These are phyloP conservation scores for Patagioenas fasciata DNA, from an alignment of 2,113 vertebrate genomes.

Conservation along the genomic window DNA sequence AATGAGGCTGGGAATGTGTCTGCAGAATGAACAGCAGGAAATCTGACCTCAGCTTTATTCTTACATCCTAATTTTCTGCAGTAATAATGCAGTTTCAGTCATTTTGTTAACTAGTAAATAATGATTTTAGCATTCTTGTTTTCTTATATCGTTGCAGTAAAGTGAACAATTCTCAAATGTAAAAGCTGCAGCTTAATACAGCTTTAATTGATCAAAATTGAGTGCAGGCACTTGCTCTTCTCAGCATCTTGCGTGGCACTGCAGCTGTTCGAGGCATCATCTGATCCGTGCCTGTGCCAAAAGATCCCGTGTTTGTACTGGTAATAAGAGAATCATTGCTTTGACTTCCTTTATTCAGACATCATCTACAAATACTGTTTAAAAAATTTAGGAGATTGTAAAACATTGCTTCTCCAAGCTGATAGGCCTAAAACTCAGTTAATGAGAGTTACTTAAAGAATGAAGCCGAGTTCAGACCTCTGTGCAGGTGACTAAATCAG, in stretches of 20 bases:
- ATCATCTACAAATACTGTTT: slow-evolving; percentile 39
- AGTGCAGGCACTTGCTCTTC: slow-evolving; percentile 49
- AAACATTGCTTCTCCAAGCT: neutral
- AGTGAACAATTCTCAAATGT: slow-evolving; percentile 49
- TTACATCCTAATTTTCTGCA: slow-evolving; percentile 1
- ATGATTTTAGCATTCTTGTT: slow-evolving; percentile 29
- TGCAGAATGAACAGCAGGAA: neutral
- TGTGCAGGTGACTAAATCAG: neutral
- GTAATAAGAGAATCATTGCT: slow-evolving; percentile 60
- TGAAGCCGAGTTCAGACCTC: neutral
- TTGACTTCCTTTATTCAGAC: slow-evolving; percentile 34
- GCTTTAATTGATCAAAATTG: slow-evolving; percentile 64
- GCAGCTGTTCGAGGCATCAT: slow-evolving; percentile 54
- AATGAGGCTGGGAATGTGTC: neutral
- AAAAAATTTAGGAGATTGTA: slow-evolving; percentile 32
- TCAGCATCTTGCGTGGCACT: slow-evolving; percentile 52
- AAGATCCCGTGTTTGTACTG: slow-evolving; percentile 48
- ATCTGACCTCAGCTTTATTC: neutral
- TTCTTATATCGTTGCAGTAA: slow-evolving; percentile 7
- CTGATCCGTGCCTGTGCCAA: slow-evolving; percentile 44
- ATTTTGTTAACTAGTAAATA: slow-evolving; percentile 45
- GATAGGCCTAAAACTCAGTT: neutral
- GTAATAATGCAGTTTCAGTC: neutral
- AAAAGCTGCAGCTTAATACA: slow-evolving; percentile 50
- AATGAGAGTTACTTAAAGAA: neutral